Evolutionary conservation across 2,888 invertebrate genomes (phyloP).

Genomic region (Ecdyonurus torrentis): DNA sequence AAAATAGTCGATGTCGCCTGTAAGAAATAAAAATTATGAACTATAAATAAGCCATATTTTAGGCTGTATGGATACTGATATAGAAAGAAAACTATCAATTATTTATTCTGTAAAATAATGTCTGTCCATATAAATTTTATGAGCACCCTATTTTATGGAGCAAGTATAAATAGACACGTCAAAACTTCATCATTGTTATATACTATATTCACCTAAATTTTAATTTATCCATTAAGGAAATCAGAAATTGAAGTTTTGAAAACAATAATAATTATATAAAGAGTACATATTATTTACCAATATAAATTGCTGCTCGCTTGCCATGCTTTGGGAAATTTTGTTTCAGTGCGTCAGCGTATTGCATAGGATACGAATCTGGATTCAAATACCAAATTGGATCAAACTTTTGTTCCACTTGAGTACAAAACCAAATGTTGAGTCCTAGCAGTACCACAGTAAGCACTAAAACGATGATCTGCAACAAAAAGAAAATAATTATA

Average conservation of each 20-base stretch:
- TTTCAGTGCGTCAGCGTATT: slow-evolving; percentile 22
- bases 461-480: slow-evolving; percentile 20
- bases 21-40: slow-evolving; percentile 6
- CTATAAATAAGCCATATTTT: neutral
- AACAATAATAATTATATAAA: neutral
- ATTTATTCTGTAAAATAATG: neutral
- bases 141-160: neutral
- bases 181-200: neutral
- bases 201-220: neutral
- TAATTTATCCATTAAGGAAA: neutral
- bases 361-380: slow-evolving; percentile 24
- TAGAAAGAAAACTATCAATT: neutral
- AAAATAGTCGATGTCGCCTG: slow-evolving; percentile 24
- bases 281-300: slow-evolving; percentile 14
- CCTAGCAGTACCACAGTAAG: slow-evolving; percentile 22
- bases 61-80: neutral
- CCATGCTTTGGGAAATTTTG: slow-evolving; percentile 24
- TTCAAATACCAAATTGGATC: slow-evolving; percentile 26
- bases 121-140: too few relatives aligned
- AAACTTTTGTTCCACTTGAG: slow-evolving; percentile 25
- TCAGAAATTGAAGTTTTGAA: neutral
- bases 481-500: slow-evolving; percentile 4
- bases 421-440: slow-evolving; percentile 23
- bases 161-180: neutral
- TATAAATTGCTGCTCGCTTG: slow-evolving; percentile 22